Base-by-base conservation (phyloP, 2,797 vertebrate genomes). In the Triplophysa bombifrons region DNA sequence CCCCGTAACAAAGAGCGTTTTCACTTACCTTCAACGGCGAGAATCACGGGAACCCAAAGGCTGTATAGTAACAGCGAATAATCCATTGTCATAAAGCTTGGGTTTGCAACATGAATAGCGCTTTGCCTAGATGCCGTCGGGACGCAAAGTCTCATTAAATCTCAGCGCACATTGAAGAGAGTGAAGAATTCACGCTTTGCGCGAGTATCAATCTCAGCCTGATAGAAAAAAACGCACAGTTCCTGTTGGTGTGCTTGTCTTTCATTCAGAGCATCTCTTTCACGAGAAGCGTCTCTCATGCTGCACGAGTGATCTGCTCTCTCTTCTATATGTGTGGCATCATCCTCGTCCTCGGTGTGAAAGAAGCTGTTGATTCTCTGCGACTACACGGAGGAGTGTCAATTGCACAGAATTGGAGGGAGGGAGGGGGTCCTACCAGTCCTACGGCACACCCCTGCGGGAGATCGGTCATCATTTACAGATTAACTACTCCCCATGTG, bases 61-160 rank as follows among this genome's bases (percentile, higher is more conserved):
- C 92, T 93, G 92, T 91, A 94, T 89, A 93, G 79, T 89, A 93
- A 91, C 90, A 94, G 91, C 91, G 93, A 89, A 91, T 92, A 93
- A 93, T 94, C 93, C 94, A 94, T 94, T 88, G 92, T 94, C 93
- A 93, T 88, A 88, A 92, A 90, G 58, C 92, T 84, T 87, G 90
- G 84, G 80, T 80, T 80, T 90, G 88, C 92, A 88, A 91, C 93
- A 94, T 94, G 91, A 93, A 94, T 75, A 85, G 85, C 85, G 88
- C 80, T 88, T 51, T 83, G 84, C 38, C 86, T 87, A 84, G 84
- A 88, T 74, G 89, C 90, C 72, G 83, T 66, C 75, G 65, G 85
- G 89, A 83, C 74, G 85, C 87, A 87, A 66, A 72, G 55, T 76
- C 34, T 67, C 58, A 16, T 82, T 76, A 64, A 70, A 76, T 70